A percentile compares a stretch with the other conserved stretches of the same genome.
These are phyloP conservation scores for Gadus chalcogrammus DNA, from an alignment of 2,113 vertebrate species.

Conservation along the genomic window DNA sequence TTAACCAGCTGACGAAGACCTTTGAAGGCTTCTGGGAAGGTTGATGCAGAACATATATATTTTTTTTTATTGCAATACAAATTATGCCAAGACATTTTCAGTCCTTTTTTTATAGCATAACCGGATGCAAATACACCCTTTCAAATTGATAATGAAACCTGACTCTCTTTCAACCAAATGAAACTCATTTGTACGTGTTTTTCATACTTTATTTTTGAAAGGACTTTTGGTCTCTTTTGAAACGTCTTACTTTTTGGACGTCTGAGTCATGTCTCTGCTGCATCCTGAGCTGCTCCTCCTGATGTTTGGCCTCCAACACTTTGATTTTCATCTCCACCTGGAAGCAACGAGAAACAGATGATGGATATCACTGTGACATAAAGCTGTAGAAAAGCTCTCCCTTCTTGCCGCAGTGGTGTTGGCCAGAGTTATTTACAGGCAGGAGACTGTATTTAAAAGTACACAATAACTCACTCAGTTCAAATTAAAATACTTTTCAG, in stretches of 20 bases:
- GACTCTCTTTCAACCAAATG: no score
- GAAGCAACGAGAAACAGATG: slow-evolving; percentile 27
- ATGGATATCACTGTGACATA: neutral
- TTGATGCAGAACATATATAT: slow-evolving; percentile 20
- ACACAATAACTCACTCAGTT: no score
- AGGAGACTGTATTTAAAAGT: no score
- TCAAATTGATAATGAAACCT: neutral
- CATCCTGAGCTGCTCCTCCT: slow-evolving; percentile 89
- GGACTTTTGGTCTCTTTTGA: neutral
- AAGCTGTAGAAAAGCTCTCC: no score
- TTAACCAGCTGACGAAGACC: slow-evolving; percentile 43
- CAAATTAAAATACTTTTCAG: no score
- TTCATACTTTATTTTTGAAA: neutral
- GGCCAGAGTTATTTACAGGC: no score
- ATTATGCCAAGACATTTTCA: slow-evolving; percentile 33
- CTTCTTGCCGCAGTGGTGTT: no score
- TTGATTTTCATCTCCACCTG: slow-evolving; percentile 85
- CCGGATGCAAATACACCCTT: neutral
- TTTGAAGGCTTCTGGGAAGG: slow-evolving; percentile 39
- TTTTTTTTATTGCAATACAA: neutral
- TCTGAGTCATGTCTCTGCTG: slow-evolving; percentile 89
- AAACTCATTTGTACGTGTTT: neutral
- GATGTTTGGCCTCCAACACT: slow-evolving; percentile 84
- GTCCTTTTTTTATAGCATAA: slow-evolving; percentile 32
- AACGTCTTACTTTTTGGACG: slow-evolving; percentile 85